Percentiles rank a stretch among this genome's conserved stretches.
Evolutionary conservation across 2,797 vertebrate genomes (phyloP).

Genomic region (Anabas testudineus): DNA sequence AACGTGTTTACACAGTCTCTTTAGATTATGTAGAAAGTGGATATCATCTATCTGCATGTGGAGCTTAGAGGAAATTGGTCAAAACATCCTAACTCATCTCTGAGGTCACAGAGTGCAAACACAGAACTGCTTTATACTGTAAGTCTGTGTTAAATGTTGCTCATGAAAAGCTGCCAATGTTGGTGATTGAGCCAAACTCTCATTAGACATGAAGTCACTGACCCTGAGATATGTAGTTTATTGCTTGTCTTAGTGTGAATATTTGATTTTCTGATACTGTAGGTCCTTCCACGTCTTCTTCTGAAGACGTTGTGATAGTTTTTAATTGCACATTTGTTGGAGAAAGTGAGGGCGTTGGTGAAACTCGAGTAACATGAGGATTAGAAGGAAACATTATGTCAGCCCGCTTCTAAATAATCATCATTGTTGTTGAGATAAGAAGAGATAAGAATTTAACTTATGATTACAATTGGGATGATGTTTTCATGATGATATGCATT

Average conservation of each 20-base stretch:
- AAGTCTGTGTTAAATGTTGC: not conserved
- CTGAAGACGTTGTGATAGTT: slow-evolving; percentile 1
- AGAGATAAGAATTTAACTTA: no score
- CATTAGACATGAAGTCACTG: slow-evolving; percentile 5
- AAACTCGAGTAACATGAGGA: slow-evolving; percentile 19
- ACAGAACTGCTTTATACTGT: not conserved
- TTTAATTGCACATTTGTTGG: slow-evolving; percentile 33
- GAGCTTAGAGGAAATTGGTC: slow-evolving; percentile 1
- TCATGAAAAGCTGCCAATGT: not conserved
- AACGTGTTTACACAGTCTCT: slow-evolving; percentile 23
- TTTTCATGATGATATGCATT: no score
- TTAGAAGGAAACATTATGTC: slow-evolving; percentile 1
- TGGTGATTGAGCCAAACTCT: not conserved
- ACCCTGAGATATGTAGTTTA: slow-evolving; percentile 6
- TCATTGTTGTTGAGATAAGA: no score
- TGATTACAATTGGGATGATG: no score
- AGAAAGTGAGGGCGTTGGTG: no score
- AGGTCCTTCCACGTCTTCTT: slow-evolving; percentile 18
- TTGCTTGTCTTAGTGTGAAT: slow-evolving; percentile 33
- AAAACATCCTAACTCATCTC: slow-evolving; percentile 9
- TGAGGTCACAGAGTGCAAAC: slow-evolving; percentile 14
- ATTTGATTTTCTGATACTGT: slow-evolving; percentile 34
- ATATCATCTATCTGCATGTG: not conserved
- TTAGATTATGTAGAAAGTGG: slow-evolving; percentile 20
- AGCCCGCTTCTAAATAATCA: no score